Evolutionary conservation across 2,888 invertebrate genomes (phyloP), one percentile per base, ranked within the genome.

Genomic region (Sarcophaga carnaria): DNA sequence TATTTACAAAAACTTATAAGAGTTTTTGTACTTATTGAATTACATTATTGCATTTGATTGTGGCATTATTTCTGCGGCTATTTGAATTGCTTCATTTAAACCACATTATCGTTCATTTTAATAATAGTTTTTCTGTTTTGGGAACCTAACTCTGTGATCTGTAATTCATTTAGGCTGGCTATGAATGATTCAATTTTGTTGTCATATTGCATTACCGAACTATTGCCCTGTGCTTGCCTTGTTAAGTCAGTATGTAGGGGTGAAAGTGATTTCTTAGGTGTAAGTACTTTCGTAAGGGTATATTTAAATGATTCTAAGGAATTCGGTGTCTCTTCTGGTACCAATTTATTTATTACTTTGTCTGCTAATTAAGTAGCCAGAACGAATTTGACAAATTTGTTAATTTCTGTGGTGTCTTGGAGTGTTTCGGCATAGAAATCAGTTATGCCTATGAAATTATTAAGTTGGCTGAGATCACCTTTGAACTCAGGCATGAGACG

Each of bases 221-320:
- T 25, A 70, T 49, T 70, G 22, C 70, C 27, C 14, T 70, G 70
- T 54, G 12, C 54, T 45, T 70, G 70, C 25, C 14, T 70, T 25
- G 70, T 1, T 54, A 70, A 70, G 14, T 27, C 70, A 22, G 17
- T 54, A 25, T 70, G 54, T 20, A 70, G 4, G 11, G 54, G 54
- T 5, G 54, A 70, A 6, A 70, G 70, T 17, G 70, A 49, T 49
- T 70, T 70, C 54, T 8, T 70, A 22, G 54, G 70, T 14, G 70
- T 14, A 49, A 49, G 49, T 49, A 70, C 8, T 49, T 49, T 70
- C 25, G 20, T 70, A 20, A 47, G 47, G 5, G 47, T 47, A 11
- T 47, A 11, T 47, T 8, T 11, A 8, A 60, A 60, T 60, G 60
- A 12, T 60, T 60, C 60, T 60, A 60, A 14, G 14, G 60, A 60